These are phyloP conservation scores for Melitaea athalia DNA, from an alignment of 2,888 invertebrate genomes.

Conservation along the genomic window DNA sequence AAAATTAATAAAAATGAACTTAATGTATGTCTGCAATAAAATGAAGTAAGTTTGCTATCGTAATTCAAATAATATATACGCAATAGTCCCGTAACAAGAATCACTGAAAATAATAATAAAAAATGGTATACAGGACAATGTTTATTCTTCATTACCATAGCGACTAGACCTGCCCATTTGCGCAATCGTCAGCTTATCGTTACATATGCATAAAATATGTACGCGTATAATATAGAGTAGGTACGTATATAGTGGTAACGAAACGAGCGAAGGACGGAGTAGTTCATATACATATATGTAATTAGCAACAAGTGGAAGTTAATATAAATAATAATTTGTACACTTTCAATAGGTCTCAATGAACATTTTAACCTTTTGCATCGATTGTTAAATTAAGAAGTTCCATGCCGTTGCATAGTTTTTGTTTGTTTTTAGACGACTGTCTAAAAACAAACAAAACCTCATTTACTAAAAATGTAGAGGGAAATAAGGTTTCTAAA, in stretches of 20 bases:
- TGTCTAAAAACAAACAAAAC: background rate
- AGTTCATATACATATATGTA: no score
- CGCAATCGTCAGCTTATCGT: background rate
- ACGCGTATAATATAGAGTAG: background rate
- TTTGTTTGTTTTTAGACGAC: no score
- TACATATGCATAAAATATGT: background rate
- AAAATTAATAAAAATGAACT: no score
- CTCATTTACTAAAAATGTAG: no score
- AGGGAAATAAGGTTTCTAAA: no score
- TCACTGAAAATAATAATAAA: background rate
- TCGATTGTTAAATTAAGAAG: background rate
- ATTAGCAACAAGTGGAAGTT: background rate
- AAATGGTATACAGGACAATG: background rate
- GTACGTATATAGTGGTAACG: background rate
- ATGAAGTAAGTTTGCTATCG: no score
- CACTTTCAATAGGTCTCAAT: background rate
- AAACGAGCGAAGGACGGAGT: background rate
- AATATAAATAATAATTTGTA: background rate
- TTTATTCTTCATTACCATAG: background rate
- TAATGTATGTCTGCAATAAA: no score
- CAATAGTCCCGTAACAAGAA: no score
- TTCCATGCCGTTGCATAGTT: no score
- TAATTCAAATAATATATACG: no score
- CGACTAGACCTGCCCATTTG: background rate
- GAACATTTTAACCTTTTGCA: background rate